These are phyloP conservation scores for Thalassarche chlororhynchos DNA, from an alignment of 2,113 vertebrate species.

Conservation along the genomic window DNA sequence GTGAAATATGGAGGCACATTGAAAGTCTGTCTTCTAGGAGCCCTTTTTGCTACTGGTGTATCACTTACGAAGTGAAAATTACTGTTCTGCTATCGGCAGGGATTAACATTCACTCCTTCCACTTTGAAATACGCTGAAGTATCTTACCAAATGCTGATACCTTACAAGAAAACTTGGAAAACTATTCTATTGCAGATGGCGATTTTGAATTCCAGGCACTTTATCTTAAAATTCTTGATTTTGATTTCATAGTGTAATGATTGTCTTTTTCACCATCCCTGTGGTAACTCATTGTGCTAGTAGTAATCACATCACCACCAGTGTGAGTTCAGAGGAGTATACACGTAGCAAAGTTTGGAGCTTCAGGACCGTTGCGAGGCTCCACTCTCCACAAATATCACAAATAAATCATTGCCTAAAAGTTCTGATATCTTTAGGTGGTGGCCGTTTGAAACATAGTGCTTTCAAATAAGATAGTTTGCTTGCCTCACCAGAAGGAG, in stretches of 20 bases:
- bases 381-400: neutral
- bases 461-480: neutral
- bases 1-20: neutral
- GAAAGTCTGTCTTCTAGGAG: neutral
- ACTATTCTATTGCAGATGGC: neutral
- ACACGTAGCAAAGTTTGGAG: neutral
- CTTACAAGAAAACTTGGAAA: neutral
- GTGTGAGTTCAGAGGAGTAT: neutral
- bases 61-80: conserved; percentile 13
- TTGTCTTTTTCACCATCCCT: neutral
- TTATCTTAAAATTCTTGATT: neutral
- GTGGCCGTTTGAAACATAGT: neutral
- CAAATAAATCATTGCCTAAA: neutral
- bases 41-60: neutral
- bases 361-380: neutral
- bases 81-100: neutral
- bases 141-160: neutral
- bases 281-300: neutral
- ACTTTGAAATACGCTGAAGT: conserved; percentile 29
- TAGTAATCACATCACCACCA: neutral
- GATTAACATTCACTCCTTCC: conserved; percentile 21
- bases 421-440: neutral
- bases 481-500: neutral
- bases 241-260: neutral
- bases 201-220: neutral